A percentile compares a stretch with the other conserved stretches of the same genome.
phyloP scores from a whole-genome alignment of 2,888 invertebrate species.

The Nomada fabriciana region DNA sequence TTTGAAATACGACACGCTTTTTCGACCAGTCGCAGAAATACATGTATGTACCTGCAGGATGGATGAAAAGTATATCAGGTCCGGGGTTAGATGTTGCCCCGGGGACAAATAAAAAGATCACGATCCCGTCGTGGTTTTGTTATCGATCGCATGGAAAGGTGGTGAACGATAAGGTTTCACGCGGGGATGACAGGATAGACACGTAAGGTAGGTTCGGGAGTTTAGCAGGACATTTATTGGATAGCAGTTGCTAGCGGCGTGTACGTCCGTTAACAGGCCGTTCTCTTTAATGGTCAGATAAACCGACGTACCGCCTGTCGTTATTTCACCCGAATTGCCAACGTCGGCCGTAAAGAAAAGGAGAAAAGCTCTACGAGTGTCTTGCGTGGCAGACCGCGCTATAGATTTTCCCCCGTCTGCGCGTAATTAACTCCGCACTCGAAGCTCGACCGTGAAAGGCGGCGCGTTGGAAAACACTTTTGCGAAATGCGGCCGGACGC shows the following conservation, averaged over 20 bases:
- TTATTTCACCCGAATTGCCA: conserved; percentile 50
- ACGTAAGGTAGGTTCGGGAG: conserved; percentile 47
- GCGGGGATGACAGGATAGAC: conserved; percentile 57
- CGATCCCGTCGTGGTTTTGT: conserved; percentile 39
- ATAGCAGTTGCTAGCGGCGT: conserved; percentile 55
- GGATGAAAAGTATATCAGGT: conserved; percentile 21
- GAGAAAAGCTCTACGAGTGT: conserved; percentile 12
- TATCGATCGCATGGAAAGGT: conserved; percentile 45
- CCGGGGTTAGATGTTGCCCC: not conserved
- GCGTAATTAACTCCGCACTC: conserved; percentile 50
- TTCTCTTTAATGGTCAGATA: conserved; percentile 77
- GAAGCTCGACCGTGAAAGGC: conserved; percentile 8
- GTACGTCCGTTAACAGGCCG: conserved; percentile 74
- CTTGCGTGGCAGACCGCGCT: not conserved
- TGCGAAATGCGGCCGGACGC: conserved; percentile 17
- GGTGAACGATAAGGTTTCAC: conserved; percentile 54
- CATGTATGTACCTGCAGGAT: not conserved
- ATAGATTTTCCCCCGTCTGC: conserved; percentile 31
- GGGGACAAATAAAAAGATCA: conserved; percentile 35
- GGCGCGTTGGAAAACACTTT: conserved; percentile 38
- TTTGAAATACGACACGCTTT: not conserved
- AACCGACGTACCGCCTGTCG: conserved; percentile 64
- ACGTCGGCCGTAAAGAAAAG: conserved; percentile 41
- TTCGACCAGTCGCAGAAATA: not conserved
- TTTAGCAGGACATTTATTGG: conserved; percentile 70